Percentiles rank a stretch among this genome's conserved stretches.
Evolutionary conservation across 2,113 vertebrate species (phyloP).

Genomic region (Odontesthes bonariensis): DNA sequence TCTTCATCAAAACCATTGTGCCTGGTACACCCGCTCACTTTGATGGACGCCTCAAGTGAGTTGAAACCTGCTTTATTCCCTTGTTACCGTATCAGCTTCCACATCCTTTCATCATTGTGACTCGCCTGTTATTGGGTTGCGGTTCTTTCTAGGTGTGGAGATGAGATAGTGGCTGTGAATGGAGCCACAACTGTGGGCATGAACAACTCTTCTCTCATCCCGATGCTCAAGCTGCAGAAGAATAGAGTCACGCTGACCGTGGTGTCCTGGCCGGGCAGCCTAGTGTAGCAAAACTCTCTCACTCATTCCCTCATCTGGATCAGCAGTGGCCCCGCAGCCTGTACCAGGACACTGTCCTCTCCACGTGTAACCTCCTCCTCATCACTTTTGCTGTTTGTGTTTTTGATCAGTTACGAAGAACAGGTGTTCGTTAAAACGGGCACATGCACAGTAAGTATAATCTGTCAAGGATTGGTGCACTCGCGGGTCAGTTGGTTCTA

Average conservation of each 20-base stretch:
- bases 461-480: background rate
- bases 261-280: constrained; percentile 93
- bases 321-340: constrained; percentile 31
- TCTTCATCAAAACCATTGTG: constrained; percentile 97
- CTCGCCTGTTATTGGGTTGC: background rate
- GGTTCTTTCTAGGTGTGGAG: constrained; percentile 86
- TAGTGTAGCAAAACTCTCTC: constrained; percentile 77
- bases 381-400: background rate
- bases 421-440: background rate
- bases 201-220: constrained; percentile 93
- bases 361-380: background rate
- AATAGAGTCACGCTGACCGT: constrained; percentile 91
- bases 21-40: constrained; percentile 91
- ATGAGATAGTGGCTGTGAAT: constrained; percentile 94
- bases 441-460: background rate
- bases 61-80: background rate
- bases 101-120: background rate
- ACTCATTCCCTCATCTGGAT: background rate
- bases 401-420: background rate
- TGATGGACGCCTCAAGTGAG: constrained; percentile 91
- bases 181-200: constrained; percentile 89
- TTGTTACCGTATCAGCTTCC: accelerated
- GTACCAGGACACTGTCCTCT: constrained; percentile 13
- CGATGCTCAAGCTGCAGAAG: constrained; percentile 93
- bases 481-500: constrained; percentile 2